These are phyloP conservation scores for Neotoma lepida DNA, from an alignment of 2,113 vertebrate species.

Conservation along the genomic window DNA sequence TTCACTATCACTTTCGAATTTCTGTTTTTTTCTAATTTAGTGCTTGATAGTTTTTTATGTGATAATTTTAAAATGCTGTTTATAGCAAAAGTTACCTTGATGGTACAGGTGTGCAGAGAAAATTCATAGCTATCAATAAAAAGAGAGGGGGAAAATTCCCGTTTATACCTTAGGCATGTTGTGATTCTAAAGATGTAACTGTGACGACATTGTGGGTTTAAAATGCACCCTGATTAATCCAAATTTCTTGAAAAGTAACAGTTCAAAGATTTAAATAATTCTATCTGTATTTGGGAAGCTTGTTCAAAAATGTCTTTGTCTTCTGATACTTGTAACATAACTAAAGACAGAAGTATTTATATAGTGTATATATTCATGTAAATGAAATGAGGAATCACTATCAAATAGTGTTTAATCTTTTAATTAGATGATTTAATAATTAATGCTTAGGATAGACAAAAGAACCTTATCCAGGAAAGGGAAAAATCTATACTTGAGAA, in stretches of 20 bases:
- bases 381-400: slow-evolving; percentile 8
- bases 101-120: slow-evolving; percentile 77
- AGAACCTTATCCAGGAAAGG: background rate
- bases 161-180: slow-evolving; percentile 55
- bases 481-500: background rate
- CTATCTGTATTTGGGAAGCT: background rate
- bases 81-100: slow-evolving; percentile 90
- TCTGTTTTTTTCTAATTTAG: slow-evolving; percentile 87
- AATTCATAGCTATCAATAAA: slow-evolving; percentile 77
- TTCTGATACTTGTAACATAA: background rate
- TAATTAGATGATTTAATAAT: background rate
- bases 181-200: slow-evolving; percentile 59
- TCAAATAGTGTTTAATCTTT: background rate
- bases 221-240: slow-evolving; percentile 52
- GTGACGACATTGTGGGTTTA: background rate
- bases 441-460: background rate
- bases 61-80: slow-evolving; percentile 87
- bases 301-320: background rate
- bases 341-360: background rate
- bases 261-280: slow-evolving; percentile 65
- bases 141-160: background rate
- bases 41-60: slow-evolving; percentile 90
- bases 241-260: slow-evolving; percentile 57
- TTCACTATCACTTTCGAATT: slow-evolving; percentile 88
- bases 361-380: background rate